These are phyloP conservation scores for Isurus oxyrinchus DNA, from an alignment of 2,113 vertebrate genomes.

Conservation along the genomic window DNA sequence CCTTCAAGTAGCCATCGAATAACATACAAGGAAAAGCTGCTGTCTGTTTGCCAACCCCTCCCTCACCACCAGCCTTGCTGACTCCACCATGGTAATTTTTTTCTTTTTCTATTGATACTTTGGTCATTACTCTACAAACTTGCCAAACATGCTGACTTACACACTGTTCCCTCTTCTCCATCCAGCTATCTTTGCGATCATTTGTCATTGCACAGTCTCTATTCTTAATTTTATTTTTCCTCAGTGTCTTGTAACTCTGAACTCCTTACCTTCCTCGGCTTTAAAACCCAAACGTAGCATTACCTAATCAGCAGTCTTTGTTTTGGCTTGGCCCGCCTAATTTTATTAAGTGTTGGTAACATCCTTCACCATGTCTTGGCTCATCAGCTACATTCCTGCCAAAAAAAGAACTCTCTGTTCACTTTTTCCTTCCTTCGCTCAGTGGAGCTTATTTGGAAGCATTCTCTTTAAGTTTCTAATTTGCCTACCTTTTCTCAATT, in stretches of 20 bases:
- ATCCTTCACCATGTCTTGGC: background rate
- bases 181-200: background rate
- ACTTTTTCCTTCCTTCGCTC: background rate
- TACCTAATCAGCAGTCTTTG: background rate
- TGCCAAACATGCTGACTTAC: background rate
- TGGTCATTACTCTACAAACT: background rate
- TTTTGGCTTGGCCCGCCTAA: background rate
- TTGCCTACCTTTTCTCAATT: background rate
- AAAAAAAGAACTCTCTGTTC: background rate
- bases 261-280: background rate
- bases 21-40: background rate
- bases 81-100: background rate
- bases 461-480: background rate
- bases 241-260: background rate
- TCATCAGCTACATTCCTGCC: background rate
- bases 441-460: background rate
- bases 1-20: background rate
- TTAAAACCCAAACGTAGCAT: background rate
- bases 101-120: background rate
- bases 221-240: background rate
- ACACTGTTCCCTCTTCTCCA: background rate
- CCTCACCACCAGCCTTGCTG: background rate
- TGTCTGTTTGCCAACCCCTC: background rate
- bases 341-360: background rate
- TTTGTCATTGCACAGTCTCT: background rate